Base-by-base conservation (phyloP, 2,797 vertebrate genomes). In the Chrysocyon brachyurus region DNA sequence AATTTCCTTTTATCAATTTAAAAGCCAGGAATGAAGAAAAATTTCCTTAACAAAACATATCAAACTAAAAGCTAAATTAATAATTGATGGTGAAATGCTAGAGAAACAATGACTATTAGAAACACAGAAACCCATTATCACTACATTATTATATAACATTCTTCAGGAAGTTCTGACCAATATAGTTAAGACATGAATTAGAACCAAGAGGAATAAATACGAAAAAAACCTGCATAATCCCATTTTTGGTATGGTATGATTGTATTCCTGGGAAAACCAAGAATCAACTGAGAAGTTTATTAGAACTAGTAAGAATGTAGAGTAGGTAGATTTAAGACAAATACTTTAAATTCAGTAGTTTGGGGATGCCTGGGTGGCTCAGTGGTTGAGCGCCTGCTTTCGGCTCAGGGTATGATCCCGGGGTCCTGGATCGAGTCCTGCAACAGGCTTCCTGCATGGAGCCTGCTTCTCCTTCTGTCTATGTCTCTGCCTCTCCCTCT, bases 241-340 rank as follows among this genome's bases (percentile, higher is more conserved):
- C 19, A 64, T 75, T 87, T 90, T 90, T 73, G 49, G 59, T 77
- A 26, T 92, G 16, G n/a, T 88, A 33, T 79, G 64, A 75, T 56
- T 97, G 16, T 33, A 73, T 93, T 94, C 64, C 33, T 91, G 77
- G 52, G 61, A 91, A 88, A 63, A 92, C 79, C 26, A 79, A 56
- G 57, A 94, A 24, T 92, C 85, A 93, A 26, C 54, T 84, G 77
- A 96, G 61, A 92, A 94, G 79, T 91, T 92, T 92, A 77, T 46
- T 94, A 54, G 33, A 85, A 33, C 46, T 59, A 91, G 64, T 72
- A 89, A 66, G 22, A 94, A 75, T 49, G 31, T 36, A 70, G 26
- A 94, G 14, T 87, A 94, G 77, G 21, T 91, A 56, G 36, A 89
- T 83, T 31, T 90, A 91, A 93, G 40, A 61, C 15, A 92, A 49